Conservation (phyloP, 2,797 vertebrate genomes). For the Anguilla marmorata region DNA sequence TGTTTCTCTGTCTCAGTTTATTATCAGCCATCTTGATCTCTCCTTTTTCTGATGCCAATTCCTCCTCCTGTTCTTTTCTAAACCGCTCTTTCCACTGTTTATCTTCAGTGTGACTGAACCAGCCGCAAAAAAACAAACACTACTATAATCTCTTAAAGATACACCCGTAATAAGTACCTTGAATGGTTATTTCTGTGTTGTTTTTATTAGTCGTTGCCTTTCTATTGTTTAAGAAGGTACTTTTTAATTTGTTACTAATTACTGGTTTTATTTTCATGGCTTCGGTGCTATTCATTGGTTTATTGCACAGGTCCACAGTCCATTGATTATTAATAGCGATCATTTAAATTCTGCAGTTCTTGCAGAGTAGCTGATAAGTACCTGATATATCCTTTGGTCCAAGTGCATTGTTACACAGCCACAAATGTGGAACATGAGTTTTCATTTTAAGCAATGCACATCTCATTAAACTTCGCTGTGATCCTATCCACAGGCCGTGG, state of each 20-base stretch:
- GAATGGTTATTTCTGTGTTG: not conserved
- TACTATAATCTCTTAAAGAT: not conserved
- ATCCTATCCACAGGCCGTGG: not conserved
- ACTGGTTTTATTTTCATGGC: not conserved
- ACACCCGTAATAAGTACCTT: not conserved
- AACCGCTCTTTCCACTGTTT: no score
- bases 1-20: no score
- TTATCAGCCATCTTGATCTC: not conserved
- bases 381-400: not conserved
- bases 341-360: not conserved
- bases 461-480: not conserved
- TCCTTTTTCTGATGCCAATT: not conserved
- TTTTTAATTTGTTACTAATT: not conserved
- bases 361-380: not conserved
- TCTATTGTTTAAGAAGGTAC: not conserved
- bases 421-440: not conserved
- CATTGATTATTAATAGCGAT: not conserved
- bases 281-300: not conserved
- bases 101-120: no score
- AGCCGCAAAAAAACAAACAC: no score
- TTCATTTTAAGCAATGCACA: not conserved
- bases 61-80: not conserved
- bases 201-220: not conserved
- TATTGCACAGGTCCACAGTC: not conserved
- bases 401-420: not conserved